A percentile compares a stretch with the other conserved stretches of the same genome.
phyloP scores from a whole-genome alignment of 2,113 vertebrate genomes.

The Oxyura jamaicensis region DNA sequence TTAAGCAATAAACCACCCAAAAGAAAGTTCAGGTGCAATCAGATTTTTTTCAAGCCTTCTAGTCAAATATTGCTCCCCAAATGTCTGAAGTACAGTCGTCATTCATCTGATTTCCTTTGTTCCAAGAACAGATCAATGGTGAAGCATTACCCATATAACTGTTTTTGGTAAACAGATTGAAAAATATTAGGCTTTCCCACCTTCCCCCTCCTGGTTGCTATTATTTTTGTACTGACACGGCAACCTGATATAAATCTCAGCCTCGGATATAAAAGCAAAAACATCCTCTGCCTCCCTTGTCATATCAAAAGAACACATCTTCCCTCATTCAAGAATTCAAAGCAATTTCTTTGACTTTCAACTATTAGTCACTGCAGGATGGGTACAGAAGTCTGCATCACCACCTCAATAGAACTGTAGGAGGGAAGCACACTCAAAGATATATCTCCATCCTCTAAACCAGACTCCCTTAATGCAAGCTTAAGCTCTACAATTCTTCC shows the following conservation, averaged over 20 bases:
- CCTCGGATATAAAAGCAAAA: neutral
- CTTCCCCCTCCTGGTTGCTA: neutral
- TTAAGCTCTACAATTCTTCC: neutral
- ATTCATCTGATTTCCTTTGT: neutral
- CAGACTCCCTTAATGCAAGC: neutral
- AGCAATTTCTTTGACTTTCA: neutral
- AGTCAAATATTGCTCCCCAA: neutral
- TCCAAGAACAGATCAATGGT: neutral
- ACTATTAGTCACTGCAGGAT: constrained; percentile 18
- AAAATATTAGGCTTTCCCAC: neutral
- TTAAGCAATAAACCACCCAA: neutral
- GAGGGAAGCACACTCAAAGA: neutral
- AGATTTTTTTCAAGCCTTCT: neutral
- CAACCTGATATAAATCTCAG: neutral
- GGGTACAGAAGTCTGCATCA: constrained; percentile 2
- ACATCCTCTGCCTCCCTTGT: neutral
- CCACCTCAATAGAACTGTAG: neutral
- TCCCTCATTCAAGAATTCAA: neutral
- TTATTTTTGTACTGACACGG: neutral
- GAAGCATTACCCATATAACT: neutral
- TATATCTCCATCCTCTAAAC: neutral
- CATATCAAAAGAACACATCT: neutral
- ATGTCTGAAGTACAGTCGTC: neutral
- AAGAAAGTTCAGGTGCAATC: neutral
- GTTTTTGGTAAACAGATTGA: neutral